Evolutionary conservation across 2,888 invertebrate species (phyloP), one percentile per base, ranked within the genome.

Genomic region (Gnatocerus cornutus): DNA sequence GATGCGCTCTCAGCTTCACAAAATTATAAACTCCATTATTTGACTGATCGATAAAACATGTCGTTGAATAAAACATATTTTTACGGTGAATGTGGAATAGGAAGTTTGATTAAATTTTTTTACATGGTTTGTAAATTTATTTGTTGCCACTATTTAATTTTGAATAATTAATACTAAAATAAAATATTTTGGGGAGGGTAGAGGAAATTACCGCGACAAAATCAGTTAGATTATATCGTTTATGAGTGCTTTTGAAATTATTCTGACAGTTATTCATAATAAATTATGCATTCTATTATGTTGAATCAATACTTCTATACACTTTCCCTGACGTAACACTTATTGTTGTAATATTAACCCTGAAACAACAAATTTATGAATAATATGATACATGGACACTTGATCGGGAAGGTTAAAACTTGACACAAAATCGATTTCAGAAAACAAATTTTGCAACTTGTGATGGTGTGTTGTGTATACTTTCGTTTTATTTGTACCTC

Each of bases 201-300:
- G 55, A 64, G 64, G 64, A 64, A 64, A 64, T 64, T 64, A 64
- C 53, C 14, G 45, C 64, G 55, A 64, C 62, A 62, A 62, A 62
- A 52, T 52, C 52, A 43, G 55, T 53, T 45, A 41, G 64, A 64
- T 64, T 43, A 13, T 64, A 64, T 53, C 64, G 48, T 53, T 45
- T 14, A 55, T 61, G 64, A 63, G 63, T 53, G 53, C 64, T 45
- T 64, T 64, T 55, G 53, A 64, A 53, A 41, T 30, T 33, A 45
- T 53, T 64, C 64, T 55, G 64, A 64, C 64, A 64, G 64, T 64
- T 64, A 64, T 53, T 45, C 41, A 13, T 8, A 33, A 64, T 64
- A 64, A 64, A 64, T 64, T 53, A 64, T 64, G 45, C 64, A 64
- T 53, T 53, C 43, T 39, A 55, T 64, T 55, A 55, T 53, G 43